Percentiles rank a stretch among this genome's conserved stretches.
Evolutionary conservation across 2,797 vertebrate genomes (phyloP).

Genomic region (Pogonophryne albipinna): DNA sequence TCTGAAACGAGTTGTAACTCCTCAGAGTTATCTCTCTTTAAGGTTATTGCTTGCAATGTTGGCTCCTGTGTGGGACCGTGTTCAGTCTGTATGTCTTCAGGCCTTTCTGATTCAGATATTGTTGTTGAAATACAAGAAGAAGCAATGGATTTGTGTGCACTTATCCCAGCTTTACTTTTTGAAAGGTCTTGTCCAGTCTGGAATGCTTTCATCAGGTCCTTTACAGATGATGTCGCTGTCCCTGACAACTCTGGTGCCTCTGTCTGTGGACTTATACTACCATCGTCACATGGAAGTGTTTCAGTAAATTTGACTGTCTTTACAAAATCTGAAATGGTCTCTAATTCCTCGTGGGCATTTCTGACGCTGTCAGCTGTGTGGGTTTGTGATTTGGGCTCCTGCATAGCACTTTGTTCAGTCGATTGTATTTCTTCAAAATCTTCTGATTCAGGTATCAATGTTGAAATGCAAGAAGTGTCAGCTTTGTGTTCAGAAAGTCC

Average conservation of each 20-base stretch:
- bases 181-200: slow-evolving; percentile 91
- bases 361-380: slow-evolving; percentile 17
- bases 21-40: slow-evolving; percentile 20
- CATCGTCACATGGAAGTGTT: slow-evolving; percentile 26
- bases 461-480: slow-evolving; percentile 26
- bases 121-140: slow-evolving; percentile 14
- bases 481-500: slow-evolving; percentile 90
- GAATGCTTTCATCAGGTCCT: slow-evolving; percentile 92
- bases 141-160: slow-evolving; percentile 85
- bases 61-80: slow-evolving; percentile 11
- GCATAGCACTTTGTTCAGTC: slow-evolving; percentile 7
- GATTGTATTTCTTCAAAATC: slow-evolving; percentile 22
- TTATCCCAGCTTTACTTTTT: slow-evolving; percentile 86
- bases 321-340: slow-evolving; percentile 33
- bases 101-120: slow-evolving; percentile 47
- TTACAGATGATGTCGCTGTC: slow-evolving; percentile 90
- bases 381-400: slow-evolving; percentile 24
- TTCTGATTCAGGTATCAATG: slow-evolving; percentile 50
- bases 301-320: slow-evolving; percentile 37
- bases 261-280: not conserved
- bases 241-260: slow-evolving; percentile 13
- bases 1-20: slow-evolving; percentile 47
- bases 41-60: slow-evolving; percentile 16
- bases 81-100: slow-evolving; percentile 33
- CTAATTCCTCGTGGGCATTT: slow-evolving; percentile 41